Conservation (phyloP, 2,888 invertebrate genomes). For the Hermodice carunculata region DNA sequence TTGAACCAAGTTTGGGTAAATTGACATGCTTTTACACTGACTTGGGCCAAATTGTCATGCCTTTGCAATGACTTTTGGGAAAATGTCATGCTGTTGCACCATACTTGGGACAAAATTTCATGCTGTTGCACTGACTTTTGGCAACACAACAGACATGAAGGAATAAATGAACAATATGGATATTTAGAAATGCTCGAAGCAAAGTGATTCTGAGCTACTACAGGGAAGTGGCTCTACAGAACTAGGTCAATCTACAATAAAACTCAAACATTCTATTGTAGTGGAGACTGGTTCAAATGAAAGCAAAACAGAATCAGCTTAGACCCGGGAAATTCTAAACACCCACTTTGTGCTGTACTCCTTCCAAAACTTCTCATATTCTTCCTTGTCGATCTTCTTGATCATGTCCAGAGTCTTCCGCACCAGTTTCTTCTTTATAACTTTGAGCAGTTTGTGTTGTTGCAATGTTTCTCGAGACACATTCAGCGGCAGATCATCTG, state of each 20-base stretch:
- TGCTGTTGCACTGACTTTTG: no score
- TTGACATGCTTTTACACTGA: no score
- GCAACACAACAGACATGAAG: no score
- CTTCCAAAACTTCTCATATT: conserved; percentile 96
- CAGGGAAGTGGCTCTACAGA: no score
- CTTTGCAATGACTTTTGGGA: no score
- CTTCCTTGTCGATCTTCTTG: conserved; percentile 91
- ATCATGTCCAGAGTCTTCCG: conserved; percentile 98
- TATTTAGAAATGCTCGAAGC: no score
- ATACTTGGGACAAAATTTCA: no score
- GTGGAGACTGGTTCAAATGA: not conserved
- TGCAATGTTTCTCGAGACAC: conserved; percentile 98
- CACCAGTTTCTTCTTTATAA: conserved; percentile 98
- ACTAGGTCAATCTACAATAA: not conserved
- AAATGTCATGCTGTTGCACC: no score
- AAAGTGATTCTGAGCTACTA: no score
- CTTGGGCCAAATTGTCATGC: no score
- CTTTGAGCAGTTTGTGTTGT: conserved; percentile 98
- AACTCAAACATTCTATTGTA: not conserved
- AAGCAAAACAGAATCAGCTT: not conserved
- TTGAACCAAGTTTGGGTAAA: no score
- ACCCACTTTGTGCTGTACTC: conserved; percentile 96
- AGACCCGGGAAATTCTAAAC: not conserved
- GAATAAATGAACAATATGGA: no score
- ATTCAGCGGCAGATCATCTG: conserved; percentile 97